Percentiles rank a stretch among this genome's conserved stretches.
phyloP scores from a whole-genome alignment of 30 jellyfish, hydroid and myxozoan genomes.

The Pseudorhiza aurosa region DNA sequence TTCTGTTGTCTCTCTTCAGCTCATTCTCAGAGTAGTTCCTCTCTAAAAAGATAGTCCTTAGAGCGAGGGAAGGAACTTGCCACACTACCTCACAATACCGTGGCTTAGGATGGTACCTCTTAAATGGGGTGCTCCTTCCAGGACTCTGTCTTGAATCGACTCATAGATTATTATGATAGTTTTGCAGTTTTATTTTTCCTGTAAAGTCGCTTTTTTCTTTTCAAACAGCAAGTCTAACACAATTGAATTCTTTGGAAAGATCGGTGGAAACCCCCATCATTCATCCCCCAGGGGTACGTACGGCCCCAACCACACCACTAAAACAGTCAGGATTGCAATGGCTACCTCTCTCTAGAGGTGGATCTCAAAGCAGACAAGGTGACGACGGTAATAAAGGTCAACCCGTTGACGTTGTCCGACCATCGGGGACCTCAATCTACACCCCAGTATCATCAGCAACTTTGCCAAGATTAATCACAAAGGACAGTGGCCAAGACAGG shows the following conservation, averaged over 20 bases:
- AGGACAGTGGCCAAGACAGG: neutral
- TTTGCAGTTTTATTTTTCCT: too few relatives aligned
- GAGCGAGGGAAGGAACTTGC: too few relatives aligned
- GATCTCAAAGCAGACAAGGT: neutral
- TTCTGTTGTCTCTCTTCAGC: too few relatives aligned
- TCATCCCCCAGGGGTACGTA: conserved; percentile 21
- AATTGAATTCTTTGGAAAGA: conserved; percentile 17
- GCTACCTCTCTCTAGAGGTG: conserved; percentile 41
- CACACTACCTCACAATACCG: too few relatives aligned
- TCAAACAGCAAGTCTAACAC: neutral
- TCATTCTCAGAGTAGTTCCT: too few relatives aligned
- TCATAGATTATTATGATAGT: too few relatives aligned
- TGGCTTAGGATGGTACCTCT: too few relatives aligned
- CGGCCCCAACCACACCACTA: conserved; percentile 46
- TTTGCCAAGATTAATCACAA: conserved; percentile 1
- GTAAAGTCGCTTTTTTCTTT: neutral
- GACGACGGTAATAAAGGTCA: neutral
- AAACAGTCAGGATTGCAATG: conserved; percentile 65
- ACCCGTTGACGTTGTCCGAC: neutral
- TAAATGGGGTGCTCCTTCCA: too few relatives aligned
- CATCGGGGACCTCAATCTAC: conserved; percentile 2
- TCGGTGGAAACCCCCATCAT: conserved; percentile 4
- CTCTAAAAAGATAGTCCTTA: too few relatives aligned
- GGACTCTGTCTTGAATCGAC: too few relatives aligned
- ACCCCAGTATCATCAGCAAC: conserved; percentile 26